A percentile compares a stretch with the other conserved stretches of the same genome.
Conservation (phyloP, 2,888 invertebrate species). For the Kryphioiulus occultus region DNA sequence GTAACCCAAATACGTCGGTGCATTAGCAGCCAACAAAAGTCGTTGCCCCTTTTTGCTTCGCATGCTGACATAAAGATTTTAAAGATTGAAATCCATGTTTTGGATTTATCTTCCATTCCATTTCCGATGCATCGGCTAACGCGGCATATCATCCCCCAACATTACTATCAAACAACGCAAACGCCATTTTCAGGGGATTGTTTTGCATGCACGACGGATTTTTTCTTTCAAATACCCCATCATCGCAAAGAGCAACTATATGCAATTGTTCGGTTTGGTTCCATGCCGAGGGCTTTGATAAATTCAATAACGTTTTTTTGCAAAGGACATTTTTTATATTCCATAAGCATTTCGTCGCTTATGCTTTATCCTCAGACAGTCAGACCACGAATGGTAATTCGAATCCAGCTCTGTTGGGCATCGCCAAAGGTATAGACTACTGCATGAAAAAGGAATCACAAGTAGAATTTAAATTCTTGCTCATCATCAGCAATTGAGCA, state of each 20-base stretch:
- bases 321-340: background rate
- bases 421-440: background rate
- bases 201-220: background rate
- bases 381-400: background rate
- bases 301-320: slow-evolving; percentile 29
- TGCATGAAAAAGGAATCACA: background rate
- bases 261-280: background rate
- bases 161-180: slow-evolving; percentile 11
- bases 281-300: slow-evolving; percentile 7
- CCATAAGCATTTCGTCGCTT: background rate
- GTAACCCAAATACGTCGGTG: background rate
- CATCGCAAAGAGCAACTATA: background rate
- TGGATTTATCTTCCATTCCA: slow-evolving; percentile 31
- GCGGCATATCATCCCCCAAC: slow-evolving; percentile 10
- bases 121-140: slow-evolving; percentile 10
- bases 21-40: background rate
- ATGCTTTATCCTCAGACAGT: background rate
- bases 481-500: background rate
- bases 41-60: slow-evolving; percentile 3
- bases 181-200: slow-evolving; percentile 22
- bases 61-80: background rate
- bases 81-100: slow-evolving; percentile 25
- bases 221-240: slow-evolving; percentile 24
- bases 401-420: background rate
- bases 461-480: background rate